Evolutionary conservation across 2,888 invertebrate species (phyloP).

Genomic region (Ichneumoninae sp.): DNA sequence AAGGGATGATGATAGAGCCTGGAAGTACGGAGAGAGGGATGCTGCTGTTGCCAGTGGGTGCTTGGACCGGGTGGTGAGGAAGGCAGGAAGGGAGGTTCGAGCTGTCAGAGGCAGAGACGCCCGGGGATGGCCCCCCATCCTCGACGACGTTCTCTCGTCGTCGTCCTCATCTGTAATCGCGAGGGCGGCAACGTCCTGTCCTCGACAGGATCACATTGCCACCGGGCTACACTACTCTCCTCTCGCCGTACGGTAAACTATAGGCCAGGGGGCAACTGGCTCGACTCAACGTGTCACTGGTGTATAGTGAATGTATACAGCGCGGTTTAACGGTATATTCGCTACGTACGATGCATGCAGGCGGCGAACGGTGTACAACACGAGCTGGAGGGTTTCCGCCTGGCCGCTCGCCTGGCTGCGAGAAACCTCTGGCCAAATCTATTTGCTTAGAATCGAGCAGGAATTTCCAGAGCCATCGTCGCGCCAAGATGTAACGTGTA

Average conservation of each 20-base stretch:
- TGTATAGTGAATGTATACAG: constrained; percentile 35
- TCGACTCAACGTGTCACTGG: constrained; percentile 51
- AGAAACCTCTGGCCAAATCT: constrained; percentile 73
- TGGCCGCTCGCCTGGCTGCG: constrained; percentile 69
- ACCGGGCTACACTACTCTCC: constrained; percentile 78
- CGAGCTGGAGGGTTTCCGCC: constrained; percentile 9
- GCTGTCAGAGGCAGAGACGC: constrained; percentile 84
- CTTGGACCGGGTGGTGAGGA: constrained; percentile 50
- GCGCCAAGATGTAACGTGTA: neutral
- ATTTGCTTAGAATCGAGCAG: constrained; percentile 78
- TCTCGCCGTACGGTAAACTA: constrained; percentile 29
- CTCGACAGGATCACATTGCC: constrained; percentile 84
- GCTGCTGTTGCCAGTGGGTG: constrained; percentile 57
- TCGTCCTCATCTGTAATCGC: constrained; percentile 83
- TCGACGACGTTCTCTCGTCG: constrained; percentile 79
- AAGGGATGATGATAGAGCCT: constrained; percentile 48
- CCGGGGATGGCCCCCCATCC: constrained; percentile 79
- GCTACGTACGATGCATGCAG: constrained; percentile 21
- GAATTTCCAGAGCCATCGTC: constrained; percentile 72
- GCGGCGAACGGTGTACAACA: neutral
- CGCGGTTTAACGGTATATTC: neutral
- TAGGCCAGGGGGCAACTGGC: constrained; percentile 39
- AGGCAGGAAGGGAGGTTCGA: constrained; percentile 76
- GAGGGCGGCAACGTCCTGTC: constrained; percentile 84
- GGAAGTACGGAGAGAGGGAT: constrained; percentile 63